These are phyloP conservation scores for Pachycephala philippinensis DNA, from an alignment of 2,113 vertebrate species.

Conservation along the genomic window DNA sequence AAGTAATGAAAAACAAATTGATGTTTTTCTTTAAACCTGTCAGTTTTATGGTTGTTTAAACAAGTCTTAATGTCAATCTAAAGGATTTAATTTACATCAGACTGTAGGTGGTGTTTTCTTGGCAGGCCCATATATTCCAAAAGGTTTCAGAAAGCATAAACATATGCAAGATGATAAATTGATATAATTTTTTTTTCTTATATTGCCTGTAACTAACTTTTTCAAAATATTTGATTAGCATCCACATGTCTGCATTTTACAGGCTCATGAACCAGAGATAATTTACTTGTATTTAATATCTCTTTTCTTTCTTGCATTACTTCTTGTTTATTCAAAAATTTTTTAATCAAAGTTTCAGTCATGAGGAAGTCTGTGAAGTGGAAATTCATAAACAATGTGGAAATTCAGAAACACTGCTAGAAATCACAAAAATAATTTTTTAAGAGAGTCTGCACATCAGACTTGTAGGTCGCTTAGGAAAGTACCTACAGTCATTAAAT, in stretches of 20 bases:
- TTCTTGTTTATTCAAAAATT: neutral
- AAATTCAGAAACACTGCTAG: neutral
- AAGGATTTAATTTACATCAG: neutral
- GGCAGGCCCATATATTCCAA: neutral
- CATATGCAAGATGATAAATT: neutral
- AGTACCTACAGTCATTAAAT: neutral
- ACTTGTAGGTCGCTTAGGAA: neutral
- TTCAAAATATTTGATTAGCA: neutral
- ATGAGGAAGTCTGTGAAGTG: neutral
- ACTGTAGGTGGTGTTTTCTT: neutral
- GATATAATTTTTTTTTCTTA: accelerated
- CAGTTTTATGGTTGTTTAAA: neutral
- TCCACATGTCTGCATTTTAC: neutral
- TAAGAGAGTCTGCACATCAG: accelerated
- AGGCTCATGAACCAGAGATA: neutral
- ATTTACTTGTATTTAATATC: neutral
- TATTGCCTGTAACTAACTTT: neutral
- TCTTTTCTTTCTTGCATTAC: neutral
- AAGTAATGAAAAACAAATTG: neutral
- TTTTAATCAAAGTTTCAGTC: neutral
- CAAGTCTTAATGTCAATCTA: neutral
- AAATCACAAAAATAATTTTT: neutral
- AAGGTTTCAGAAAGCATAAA: neutral
- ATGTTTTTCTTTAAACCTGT: neutral
- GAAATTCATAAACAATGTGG: too few species aligned